These are phyloP conservation scores for Bellardia bayeri DNA, from an alignment of 2,888 invertebrate genomes.

Conservation along the genomic window DNA sequence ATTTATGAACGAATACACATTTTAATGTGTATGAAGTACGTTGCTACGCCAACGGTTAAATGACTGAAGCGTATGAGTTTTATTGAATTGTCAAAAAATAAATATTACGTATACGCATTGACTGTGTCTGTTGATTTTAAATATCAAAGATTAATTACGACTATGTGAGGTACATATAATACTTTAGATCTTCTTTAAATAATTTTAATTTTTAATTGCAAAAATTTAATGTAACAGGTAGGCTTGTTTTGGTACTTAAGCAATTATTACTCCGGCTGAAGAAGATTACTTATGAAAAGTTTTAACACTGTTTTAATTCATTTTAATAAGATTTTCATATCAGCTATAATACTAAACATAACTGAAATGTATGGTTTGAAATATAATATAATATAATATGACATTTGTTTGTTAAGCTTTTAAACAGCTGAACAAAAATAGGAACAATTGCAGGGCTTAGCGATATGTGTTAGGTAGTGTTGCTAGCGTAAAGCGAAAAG, in stretches of 20 bases:
- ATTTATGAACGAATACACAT: conserved; percentile 33
- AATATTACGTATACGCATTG: conserved; percentile 31
- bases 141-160: conserved; percentile 14
- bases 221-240: not conserved
- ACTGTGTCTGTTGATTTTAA: not conserved
- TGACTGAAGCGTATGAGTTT: conserved; percentile 31
- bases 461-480: no score
- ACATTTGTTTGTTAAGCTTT: no score
- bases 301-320: not conserved
- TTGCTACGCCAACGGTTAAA: not conserved
- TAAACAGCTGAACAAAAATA: no score
- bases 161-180: not conserved
- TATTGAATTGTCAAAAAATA: conserved; percentile 11
- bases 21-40: not conserved
- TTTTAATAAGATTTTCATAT: not conserved
- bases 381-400: no score
- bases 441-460: no score
- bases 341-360: no score
- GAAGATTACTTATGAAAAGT: not conserved
- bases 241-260: not conserved
- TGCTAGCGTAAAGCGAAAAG: no score
- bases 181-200: not conserved
- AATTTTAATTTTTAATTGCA: conserved; percentile 6
- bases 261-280: not conserved
- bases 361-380: no score